Percentiles rank a stretch among this genome's conserved stretches.
Evolutionary conservation across 2,888 invertebrate genomes (phyloP).

Genomic region (Charanyca ferruginea): DNA sequence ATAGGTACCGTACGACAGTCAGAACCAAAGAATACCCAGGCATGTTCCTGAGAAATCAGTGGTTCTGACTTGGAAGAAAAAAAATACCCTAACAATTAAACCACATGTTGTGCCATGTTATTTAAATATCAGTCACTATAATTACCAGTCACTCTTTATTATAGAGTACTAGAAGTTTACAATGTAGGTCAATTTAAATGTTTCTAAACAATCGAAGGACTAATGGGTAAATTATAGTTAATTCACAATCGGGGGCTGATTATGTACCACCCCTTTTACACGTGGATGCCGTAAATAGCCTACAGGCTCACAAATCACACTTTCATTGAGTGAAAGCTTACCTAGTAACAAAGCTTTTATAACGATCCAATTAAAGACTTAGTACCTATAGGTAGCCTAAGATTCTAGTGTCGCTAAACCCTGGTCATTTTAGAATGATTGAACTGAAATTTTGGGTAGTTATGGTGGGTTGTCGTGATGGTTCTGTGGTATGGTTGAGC

Average conservation of each 20-base stretch:
- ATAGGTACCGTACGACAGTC: too few relatives aligned
- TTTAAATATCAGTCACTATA: too few relatives aligned
- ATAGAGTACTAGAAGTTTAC: background rate
- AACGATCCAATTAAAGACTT: conserved; percentile 11
- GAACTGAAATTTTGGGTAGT: too few relatives aligned
- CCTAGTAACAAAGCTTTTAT: conserved; percentile 11
- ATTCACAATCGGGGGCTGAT: background rate
- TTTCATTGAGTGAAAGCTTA: background rate
- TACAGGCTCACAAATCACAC: background rate
- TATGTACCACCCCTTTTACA: background rate
- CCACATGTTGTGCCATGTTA: too few relatives aligned
- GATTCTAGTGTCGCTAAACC: background rate
- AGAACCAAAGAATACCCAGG: too few relatives aligned
- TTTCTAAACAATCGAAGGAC: background rate
- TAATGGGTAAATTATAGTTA: background rate
- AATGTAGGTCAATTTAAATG: too few relatives aligned
- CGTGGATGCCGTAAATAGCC: conserved; percentile 11
- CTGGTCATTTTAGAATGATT: background rate
- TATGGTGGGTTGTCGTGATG: too few relatives aligned
- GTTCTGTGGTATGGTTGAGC: too few relatives aligned
- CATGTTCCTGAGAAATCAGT: too few relatives aligned
- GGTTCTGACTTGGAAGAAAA: too few relatives aligned
- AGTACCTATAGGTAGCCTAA: background rate
- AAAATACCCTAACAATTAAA: too few relatives aligned
- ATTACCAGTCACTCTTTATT: too few relatives aligned